Evolutionary conservation across 2,113 vertebrate genomes (phyloP), one percentile per base, ranked within the genome.

Genomic region (Clarias batrachus): DNA sequence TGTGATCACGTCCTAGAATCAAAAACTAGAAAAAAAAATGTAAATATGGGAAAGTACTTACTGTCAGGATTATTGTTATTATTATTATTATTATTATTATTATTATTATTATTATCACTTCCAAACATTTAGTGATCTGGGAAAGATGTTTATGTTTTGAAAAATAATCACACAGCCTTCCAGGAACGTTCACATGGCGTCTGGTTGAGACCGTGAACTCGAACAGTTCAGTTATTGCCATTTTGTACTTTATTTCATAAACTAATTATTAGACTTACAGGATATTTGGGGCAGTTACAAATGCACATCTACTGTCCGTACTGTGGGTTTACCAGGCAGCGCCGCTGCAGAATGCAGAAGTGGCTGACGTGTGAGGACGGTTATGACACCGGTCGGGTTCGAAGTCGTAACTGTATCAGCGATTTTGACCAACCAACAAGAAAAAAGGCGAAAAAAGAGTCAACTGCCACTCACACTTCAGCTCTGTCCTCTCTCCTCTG

Each of bases 321-420:
- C 41, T 2, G 21, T 6, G 13, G 7, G 27, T 19, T 70, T 37
- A 33, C 9, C 10, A 48, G 37, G 25, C 8, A 54, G 48, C 25
- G 25, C 48, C 74, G 73, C 70, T 63, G 5, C 62, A 70, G 62
- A 65, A 87, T 85, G 85, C 82, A 90, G 89, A 90, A 88, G 85
- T 90, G 82, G 85, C 68, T 23, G 59, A 77, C 23, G 85, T 88
- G 87, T 56, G 70, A 71, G 82, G 41, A 54, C 25, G 10, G 87
- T 81, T 84, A 52, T 82, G 70, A 85, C 62, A 27, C 68, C 68
- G 33, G 41, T 30, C 81, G 11, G n/a, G 19, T 81, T 82, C 27
- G 52, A 37, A 80, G 62, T 74, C 66, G 81, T 63, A 73, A 87
- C 87, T 82, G 54, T 23, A 84, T 90, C 89, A 90, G 89, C 85